Conservation (phyloP, 2,888 invertebrate species). For the Apotomis betuletana region DNA sequence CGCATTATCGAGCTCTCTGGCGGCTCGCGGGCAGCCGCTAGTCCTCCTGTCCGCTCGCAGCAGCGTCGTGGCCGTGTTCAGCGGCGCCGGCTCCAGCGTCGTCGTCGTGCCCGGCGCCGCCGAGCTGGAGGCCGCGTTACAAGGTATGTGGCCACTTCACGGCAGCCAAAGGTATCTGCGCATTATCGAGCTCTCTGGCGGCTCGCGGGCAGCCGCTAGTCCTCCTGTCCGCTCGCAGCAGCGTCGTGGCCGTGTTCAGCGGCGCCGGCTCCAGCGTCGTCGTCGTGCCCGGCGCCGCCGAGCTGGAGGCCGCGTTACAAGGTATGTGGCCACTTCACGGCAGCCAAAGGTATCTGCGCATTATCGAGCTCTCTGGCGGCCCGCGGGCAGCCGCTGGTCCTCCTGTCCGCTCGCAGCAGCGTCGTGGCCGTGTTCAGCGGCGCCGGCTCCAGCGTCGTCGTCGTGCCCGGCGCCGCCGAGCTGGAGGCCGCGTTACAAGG, state of each 20-base stretch:
- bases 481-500: conserved; percentile 82
- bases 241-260: conserved; percentile 86
- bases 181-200: conserved; percentile 88
- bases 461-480: conserved; percentile 84
- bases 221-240: conserved; percentile 86
- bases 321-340: conserved; percentile 53
- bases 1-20: conserved; percentile 88
- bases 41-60: conserved; percentile 87
- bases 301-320: conserved; percentile 84
- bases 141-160: conserved; percentile 46
- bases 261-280: conserved; percentile 85
- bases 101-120: conserved; percentile 84
- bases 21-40: conserved; percentile 87
- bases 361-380: conserved; percentile 88
- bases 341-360: conserved; percentile 92
- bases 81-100: conserved; percentile 85
- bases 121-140: conserved; percentile 84
- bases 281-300: conserved; percentile 83
- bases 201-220: conserved; percentile 88
- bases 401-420: conserved; percentile 86
- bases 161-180: conserved; percentile 92
- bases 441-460: conserved; percentile 83
- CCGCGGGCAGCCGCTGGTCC: conserved; percentile 88
- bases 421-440: conserved; percentile 88
- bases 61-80: conserved; percentile 87